Evolutionary conservation across 2,888 invertebrate species (phyloP).

Genomic region (Meandrusa payeni): DNA sequence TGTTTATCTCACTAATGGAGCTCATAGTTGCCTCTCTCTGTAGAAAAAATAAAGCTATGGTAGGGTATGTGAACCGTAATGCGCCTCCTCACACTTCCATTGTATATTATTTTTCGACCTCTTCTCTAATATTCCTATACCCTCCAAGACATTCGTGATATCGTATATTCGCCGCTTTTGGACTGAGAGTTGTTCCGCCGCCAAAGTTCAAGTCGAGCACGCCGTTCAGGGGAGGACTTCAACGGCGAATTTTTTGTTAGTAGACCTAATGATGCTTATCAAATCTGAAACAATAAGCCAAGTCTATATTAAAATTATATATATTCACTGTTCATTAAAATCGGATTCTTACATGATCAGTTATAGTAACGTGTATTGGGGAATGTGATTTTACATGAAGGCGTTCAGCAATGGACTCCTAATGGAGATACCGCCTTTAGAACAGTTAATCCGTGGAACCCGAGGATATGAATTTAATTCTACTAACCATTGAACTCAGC

Average conservation of each 20-base stretch:
- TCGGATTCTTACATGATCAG: no score
- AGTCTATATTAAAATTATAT: slow-evolving; percentile 17
- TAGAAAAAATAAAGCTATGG: no score
- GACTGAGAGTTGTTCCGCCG: slow-evolving; percentile 93
- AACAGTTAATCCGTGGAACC: no score
- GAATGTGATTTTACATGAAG: no score
- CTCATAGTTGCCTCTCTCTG: no score
- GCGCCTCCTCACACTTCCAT: slow-evolving; percentile 93
- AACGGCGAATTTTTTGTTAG: slow-evolving; percentile 97
- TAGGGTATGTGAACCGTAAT: no score
- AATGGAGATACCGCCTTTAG: no score
- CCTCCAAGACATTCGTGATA: slow-evolving; percentile 97
- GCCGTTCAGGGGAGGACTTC: slow-evolving; percentile 92
- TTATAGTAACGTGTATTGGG: no score
- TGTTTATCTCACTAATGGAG: no score
- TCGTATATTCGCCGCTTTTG: slow-evolving; percentile 98
- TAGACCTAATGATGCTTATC: slow-evolving; percentile 97
- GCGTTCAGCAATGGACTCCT: no score
- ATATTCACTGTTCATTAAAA: no score
- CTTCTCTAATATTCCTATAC: slow-evolving; percentile 97
- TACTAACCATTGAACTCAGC: slow-evolving; percentile 1
- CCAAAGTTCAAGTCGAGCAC: slow-evolving; percentile 94
- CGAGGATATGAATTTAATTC: no score
- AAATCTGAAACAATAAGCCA: slow-evolving; percentile 79
- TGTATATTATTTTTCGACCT: slow-evolving; percentile 99